A percentile compares a stretch with the other conserved stretches of the same genome.
Conservation (phyloP, 2,888 invertebrate genomes). For the Schizotus pectinicornis region DNA sequence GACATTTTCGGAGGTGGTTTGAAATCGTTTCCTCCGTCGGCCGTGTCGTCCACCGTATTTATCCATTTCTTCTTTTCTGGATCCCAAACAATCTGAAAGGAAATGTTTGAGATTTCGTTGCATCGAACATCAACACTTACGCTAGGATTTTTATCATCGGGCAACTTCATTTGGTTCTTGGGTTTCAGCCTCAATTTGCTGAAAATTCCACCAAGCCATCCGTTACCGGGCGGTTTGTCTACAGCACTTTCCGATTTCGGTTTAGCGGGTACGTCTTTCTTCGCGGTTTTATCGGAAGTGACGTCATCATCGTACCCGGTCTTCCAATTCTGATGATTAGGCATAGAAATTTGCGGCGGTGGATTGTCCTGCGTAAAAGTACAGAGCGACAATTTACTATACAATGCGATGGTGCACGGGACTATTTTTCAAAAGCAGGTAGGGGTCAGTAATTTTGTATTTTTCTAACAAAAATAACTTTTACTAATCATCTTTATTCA, state of each 20-base stretch:
- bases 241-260: conserved; percentile 35
- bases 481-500: conserved; percentile 27
- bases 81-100: conserved; percentile 88
- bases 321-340: conserved; percentile 58
- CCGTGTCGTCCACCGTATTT: conserved; percentile 77
- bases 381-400: conserved; percentile 55
- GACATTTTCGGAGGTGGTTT: conserved; percentile 76
- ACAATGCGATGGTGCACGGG: conserved; percentile 33
- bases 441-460: too few relatives aligned
- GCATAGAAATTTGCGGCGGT: conserved; percentile 65
- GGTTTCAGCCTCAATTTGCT: conserved; percentile 81
- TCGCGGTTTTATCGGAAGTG: conserved; percentile 14
- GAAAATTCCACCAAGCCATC: conserved; percentile 89
- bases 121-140: conserved; percentile 62
- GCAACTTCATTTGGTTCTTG: conserved; percentile 94
- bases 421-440: too few relatives aligned
- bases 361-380: conserved; percentile 52
- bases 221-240: conserved; percentile 53
- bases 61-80: conserved; percentile 85
- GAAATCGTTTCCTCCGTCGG: conserved; percentile 60
- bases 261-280: conserved; percentile 21
- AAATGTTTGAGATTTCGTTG: neutral
- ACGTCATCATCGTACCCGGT: conserved; percentile 47
- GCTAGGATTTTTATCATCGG: conserved; percentile 91
- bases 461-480: conserved; percentile 3